These are phyloP conservation scores for Sapajus apella DNA, from an alignment of 2,113 vertebrate genomes.

Conservation along the genomic window DNA sequence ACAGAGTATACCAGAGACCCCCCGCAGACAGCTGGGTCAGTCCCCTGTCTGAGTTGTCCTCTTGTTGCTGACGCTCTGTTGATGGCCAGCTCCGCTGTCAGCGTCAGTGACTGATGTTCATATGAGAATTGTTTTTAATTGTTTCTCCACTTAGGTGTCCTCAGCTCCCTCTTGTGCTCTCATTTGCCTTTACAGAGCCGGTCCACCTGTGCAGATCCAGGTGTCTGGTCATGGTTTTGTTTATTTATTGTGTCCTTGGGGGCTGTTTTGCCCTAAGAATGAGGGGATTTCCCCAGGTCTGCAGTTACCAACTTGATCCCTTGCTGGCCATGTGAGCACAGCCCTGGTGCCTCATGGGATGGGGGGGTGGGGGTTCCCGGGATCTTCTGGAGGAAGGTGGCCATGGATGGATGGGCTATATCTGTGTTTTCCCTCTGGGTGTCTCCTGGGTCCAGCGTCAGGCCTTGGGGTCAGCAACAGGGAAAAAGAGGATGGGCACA, in stretches of 20 bases:
- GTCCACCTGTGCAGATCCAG: not conserved
- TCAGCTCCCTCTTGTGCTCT: not conserved
- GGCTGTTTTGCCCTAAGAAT: slow-evolving; percentile 47
- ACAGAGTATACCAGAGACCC: not conserved
- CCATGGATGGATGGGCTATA: not conserved
- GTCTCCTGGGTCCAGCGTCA: not conserved
- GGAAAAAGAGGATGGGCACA: not conserved
- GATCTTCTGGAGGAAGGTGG: not conserved
- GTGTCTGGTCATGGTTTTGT: not conserved
- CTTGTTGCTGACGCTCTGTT: not conserved
- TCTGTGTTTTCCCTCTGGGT: not conserved
- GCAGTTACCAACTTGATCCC: not conserved
- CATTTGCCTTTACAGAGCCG: not conserved
- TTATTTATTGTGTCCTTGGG: slow-evolving; percentile 68
- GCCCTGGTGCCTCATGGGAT: not conserved
- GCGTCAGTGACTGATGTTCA: not conserved
- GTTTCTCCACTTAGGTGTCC: not conserved
- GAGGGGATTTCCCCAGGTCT: slow-evolving; percentile 31
- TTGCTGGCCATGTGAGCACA: not conserved
- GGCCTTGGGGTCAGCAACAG: too few species aligned
- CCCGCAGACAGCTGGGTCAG: not conserved
- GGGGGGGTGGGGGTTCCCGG: rapidly evolving
- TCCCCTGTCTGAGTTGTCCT: not conserved
- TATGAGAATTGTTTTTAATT: not conserved
- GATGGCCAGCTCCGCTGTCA: not conserved